Evolutionary conservation across 2,888 invertebrate genomes (phyloP).

Genomic region (Cacoxenus indagator): DNA sequence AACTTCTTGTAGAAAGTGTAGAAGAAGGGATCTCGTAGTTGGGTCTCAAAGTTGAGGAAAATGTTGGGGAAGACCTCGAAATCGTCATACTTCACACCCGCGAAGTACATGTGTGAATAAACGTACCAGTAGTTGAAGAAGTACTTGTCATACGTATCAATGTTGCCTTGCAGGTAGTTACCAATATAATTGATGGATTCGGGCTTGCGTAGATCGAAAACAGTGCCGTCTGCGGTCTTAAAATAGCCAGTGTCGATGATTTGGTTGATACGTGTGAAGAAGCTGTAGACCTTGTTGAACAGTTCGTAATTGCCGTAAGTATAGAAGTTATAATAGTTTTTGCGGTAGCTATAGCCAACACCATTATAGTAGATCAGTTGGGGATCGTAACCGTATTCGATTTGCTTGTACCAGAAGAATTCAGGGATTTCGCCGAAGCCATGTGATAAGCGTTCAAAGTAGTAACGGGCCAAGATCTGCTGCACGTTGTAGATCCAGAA

Average conservation of each 20-base stretch:
- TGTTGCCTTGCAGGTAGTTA: conserved; percentile 76
- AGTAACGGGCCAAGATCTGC: conserved; percentile 79
- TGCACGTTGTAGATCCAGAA: conserved; percentile 77
- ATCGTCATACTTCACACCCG: conserved; percentile 51
- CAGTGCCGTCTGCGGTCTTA: conserved; percentile 72
- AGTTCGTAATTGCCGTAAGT: conserved; percentile 59
- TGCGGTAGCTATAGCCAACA: conserved; percentile 74
- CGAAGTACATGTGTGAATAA: conserved; percentile 59
- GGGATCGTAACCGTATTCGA: conserved; percentile 74
- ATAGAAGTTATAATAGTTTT: conserved; percentile 68
- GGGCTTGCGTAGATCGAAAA: conserved; percentile 74
- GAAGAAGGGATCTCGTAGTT: conserved; percentile 81
- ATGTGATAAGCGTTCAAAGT: conserved; percentile 78
- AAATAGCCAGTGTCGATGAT: conserved; percentile 72
- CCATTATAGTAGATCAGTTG: conserved; percentile 76
- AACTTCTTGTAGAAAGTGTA: conserved; percentile 79
- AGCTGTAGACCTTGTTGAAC: conserved; percentile 52
- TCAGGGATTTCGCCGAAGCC: conserved; percentile 75
- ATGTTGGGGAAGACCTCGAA: conserved; percentile 71
- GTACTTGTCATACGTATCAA: conserved; percentile 56
- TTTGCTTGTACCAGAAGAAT: conserved; percentile 72
- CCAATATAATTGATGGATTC: conserved; percentile 78
- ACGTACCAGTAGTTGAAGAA: conserved; percentile 62
- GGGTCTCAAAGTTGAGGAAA: conserved; percentile 76
- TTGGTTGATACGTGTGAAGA: conserved; percentile 72